These are phyloP conservation scores for Pantherophis alleghaniensis DNA, from an alignment of 2,797 vertebrate genomes.

Conservation along the genomic window DNA sequence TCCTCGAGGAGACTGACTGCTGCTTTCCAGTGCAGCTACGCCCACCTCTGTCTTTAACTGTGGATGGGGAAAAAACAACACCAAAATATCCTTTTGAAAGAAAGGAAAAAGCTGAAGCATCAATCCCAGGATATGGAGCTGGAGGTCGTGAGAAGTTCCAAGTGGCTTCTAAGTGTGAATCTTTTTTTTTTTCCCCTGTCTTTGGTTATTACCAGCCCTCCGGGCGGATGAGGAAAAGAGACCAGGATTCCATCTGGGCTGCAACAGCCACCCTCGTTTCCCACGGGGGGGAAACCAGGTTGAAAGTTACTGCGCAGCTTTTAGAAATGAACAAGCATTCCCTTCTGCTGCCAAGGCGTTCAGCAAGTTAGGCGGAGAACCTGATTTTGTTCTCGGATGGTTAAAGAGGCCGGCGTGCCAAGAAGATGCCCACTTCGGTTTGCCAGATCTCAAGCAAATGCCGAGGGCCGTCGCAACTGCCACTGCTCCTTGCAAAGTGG, in stretches of 20 bases:
- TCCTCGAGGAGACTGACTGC: not conserved
- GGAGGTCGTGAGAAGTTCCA: not conserved
- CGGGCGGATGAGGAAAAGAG: too few species aligned
- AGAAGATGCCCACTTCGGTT: not conserved
- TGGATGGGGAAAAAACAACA: not conserved
- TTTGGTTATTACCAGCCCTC: not conserved
- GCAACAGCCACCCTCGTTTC: not conserved
- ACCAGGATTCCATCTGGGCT: not conserved
- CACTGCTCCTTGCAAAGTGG: too few species aligned
- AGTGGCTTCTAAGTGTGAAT: not conserved
- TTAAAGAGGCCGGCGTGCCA: not conserved
- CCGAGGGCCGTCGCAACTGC: not conserved
- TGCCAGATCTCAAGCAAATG: not conserved
- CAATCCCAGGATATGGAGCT: not conserved
- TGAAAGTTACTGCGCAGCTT: not conserved
- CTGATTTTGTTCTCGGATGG: fast-evolving
- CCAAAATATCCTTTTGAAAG: not conserved
- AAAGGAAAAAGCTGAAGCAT: too few species aligned
- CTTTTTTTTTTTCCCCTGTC: not conserved
- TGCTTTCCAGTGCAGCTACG: not conserved
- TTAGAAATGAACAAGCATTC: not conserved
- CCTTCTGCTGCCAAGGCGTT: not conserved
- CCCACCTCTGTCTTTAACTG: not conserved
- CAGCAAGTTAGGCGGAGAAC: not conserved
- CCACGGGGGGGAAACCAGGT: too few species aligned